Conservation (phyloP, 2,888 invertebrate species). For the Drosophila ochracea region DNA sequence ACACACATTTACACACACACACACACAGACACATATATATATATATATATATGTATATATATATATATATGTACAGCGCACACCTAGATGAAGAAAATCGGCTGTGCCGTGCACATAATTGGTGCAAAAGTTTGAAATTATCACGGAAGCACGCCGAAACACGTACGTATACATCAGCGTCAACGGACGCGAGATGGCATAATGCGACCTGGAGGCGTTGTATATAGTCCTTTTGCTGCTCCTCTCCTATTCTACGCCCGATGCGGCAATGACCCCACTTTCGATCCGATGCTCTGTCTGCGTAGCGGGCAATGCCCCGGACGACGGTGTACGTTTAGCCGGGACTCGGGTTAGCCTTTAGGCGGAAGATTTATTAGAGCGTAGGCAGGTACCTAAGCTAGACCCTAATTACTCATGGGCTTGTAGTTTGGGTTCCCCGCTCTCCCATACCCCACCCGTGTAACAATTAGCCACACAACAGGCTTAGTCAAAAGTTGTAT, state of each 20-base stretch:
- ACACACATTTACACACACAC: conserved; percentile 17
- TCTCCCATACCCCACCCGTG: conserved; percentile 18
- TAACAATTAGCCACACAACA: conserved; percentile 70
- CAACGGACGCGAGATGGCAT: conserved; percentile 73
- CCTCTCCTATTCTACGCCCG: neutral
- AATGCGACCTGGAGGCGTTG: conserved; percentile 48
- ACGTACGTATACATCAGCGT: conserved; percentile 72
- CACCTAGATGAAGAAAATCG: conserved; percentile 56
- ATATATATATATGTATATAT: conserved; percentile 4
- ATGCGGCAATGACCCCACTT: neutral
- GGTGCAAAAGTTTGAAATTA: conserved; percentile 79
- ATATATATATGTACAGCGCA: neutral
- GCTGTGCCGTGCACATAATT: conserved; percentile 76
- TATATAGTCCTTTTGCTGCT: conserved; percentile 25
- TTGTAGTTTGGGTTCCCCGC: conserved; percentile 37
- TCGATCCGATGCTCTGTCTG: conserved; percentile 12
- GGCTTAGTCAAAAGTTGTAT: conserved; percentile 49
- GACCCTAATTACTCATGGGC: conserved; percentile 75
- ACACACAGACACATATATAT: neutral
- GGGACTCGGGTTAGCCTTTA: conserved; percentile 46
- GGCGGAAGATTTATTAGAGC: conserved; percentile 69
- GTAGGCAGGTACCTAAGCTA: conserved; percentile 67
- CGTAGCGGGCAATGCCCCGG: conserved; percentile 55
- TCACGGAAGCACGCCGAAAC: conserved; percentile 78
- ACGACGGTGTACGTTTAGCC: conserved; percentile 17